Evolutionary conservation across 1,140 invertebrate species (phyloP).

Genomic region (Olivierus martensii): DNA sequence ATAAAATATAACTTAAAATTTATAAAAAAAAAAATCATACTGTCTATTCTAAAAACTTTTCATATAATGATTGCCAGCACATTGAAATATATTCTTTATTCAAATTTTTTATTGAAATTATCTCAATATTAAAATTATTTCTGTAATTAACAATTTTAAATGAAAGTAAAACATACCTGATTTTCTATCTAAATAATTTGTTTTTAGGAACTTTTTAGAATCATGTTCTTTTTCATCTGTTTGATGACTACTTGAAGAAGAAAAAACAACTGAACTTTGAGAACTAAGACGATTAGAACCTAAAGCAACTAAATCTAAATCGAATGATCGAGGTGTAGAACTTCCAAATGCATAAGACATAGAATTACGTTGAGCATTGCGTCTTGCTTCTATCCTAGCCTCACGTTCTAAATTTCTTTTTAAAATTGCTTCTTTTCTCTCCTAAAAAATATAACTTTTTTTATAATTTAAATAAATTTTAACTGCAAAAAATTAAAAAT

Average conservation of each 20-base stretch:
- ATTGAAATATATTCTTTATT: too few relatives aligned
- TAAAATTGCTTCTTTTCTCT: constrained; percentile 65
- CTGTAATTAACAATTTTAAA: too few relatives aligned
- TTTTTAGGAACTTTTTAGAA: too few relatives aligned
- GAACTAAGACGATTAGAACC: background rate
- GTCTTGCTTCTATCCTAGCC: constrained; percentile 59
- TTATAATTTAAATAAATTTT: background rate
- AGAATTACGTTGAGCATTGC: constrained; percentile 49
- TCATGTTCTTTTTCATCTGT: constrained; percentile 5
- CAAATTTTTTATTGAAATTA: too few relatives aligned
- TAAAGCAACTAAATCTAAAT: constrained; percentile 27
- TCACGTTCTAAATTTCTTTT: constrained; percentile 71
- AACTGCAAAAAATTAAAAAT: background rate
- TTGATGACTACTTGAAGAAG: constrained; percentile 1
- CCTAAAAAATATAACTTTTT: constrained; percentile 28
- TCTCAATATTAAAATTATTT: too few relatives aligned
- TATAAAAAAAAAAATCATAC: too few relatives aligned
- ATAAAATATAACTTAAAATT: too few relatives aligned
- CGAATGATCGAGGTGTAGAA: constrained; percentile 70
- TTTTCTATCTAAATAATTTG: too few relatives aligned
- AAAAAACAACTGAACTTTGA: constrained; percentile 6
- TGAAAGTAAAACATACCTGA: too few relatives aligned
- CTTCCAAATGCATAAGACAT: constrained; percentile 77
- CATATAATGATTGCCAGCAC: too few relatives aligned
- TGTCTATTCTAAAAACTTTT: too few relatives aligned